phyloP scores from a whole-genome alignment of 2,888 invertebrate genomes.

The Drosophila ochracea region DNA sequence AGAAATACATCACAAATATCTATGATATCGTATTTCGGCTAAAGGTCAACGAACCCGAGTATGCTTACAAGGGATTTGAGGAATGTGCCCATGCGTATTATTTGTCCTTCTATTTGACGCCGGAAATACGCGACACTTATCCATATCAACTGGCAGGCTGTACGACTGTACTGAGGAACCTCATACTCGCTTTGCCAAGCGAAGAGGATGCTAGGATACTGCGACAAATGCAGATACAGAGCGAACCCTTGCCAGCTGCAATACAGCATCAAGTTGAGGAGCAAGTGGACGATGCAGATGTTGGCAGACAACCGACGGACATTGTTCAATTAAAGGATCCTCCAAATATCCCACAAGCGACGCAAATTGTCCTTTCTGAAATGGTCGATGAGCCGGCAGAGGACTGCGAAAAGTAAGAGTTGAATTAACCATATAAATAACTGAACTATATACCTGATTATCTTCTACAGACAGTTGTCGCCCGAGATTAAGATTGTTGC shows the following conservation, averaged over 20 bases:
- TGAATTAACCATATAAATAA: not conserved
- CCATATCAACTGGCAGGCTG: slow-evolving; percentile 18
- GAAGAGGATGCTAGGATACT: not conserved
- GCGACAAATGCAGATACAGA: not conserved
- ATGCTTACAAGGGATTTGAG: slow-evolving; percentile 38
- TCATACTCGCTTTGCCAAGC: slow-evolving; percentile 38
- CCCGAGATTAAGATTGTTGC: not conserved
- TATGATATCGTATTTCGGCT: slow-evolving; percentile 42
- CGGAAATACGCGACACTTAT: slow-evolving; percentile 47
- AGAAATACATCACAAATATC: slow-evolving; percentile 40
- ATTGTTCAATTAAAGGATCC: not conserved
- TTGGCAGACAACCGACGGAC: not conserved
- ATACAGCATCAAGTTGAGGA: not conserved
- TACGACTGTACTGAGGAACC: slow-evolving; percentile 5
- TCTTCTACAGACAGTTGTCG: not conserved
- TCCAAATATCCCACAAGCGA: not conserved
- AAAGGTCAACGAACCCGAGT: slow-evolving; percentile 32
- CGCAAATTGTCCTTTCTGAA: not conserved
- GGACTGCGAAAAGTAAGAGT: slow-evolving; percentile 15
- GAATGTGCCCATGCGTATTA: slow-evolving; percentile 47
- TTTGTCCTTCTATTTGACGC: slow-evolving; percentile 46
- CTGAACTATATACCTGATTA: not conserved
- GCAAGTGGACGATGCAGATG: not conserved
- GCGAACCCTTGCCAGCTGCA: not conserved
- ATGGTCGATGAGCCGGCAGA: not conserved